phyloP scores from a whole-genome alignment of 2,797 vertebrate genomes.

The Clarias platycephalus region DNA sequence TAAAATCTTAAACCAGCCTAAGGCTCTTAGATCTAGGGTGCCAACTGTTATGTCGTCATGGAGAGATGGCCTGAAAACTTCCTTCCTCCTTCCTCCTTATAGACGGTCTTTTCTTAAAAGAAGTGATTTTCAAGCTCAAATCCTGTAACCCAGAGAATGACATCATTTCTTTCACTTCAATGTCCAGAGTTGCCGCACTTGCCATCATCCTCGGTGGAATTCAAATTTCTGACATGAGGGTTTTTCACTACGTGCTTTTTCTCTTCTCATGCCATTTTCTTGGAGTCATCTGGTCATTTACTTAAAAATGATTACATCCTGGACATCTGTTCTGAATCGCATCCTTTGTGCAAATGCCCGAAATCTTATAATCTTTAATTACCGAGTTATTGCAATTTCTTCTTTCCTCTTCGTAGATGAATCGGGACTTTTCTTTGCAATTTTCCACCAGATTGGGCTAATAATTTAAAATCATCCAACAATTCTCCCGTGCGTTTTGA shows the following conservation, averaged over 20 bases:
- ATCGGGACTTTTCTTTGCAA: not conserved
- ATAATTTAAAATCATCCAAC: not conserved
- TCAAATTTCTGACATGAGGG: not conserved
- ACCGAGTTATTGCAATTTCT: not conserved
- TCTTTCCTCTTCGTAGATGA: not conserved
- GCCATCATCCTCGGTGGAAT: constrained; percentile 1
- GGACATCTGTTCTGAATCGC: not conserved
- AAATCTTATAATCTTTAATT: not conserved
- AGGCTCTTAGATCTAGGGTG: constrained; percentile 46
- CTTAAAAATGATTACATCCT: not conserved
- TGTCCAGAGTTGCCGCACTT: not conserved
- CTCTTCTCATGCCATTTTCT: not conserved
- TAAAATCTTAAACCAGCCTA: constrained; percentile 42
- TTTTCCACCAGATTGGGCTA: not conserved
- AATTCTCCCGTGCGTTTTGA: not conserved
- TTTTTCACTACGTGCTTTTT: not conserved
- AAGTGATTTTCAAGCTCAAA: not conserved
- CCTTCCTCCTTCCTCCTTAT: not conserved
- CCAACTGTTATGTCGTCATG: constrained; percentile 43
- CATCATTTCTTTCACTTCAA: too few relatives aligned
- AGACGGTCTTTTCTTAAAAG: constrained; percentile 20
- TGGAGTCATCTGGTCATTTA: not conserved
- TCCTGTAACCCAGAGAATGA: not conserved
- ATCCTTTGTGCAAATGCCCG: not conserved
- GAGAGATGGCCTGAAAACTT: constrained; percentile 28